Evolutionary conservation across 2,888 invertebrate genomes (phyloP), one percentile per base, ranked within the genome.

Genomic region (Chironomus riparius): DNA sequence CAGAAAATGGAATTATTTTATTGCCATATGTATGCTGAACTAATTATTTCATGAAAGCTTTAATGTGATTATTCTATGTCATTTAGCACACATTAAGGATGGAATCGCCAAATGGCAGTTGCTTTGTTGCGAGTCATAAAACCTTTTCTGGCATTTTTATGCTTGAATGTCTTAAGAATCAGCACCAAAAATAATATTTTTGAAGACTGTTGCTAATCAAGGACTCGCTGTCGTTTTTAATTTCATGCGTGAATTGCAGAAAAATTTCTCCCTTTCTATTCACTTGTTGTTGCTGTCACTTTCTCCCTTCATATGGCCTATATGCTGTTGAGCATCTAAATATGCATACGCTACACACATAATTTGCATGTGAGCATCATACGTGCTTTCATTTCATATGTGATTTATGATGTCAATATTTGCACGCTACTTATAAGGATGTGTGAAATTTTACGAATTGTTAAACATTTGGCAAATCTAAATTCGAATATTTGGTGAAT

Each of bases 171-270:
- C 38, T 38, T 38, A 38, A 38, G 38, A 38, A 38, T 38, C 38
- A 38, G 38, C 38, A 28, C 28, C 3, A 38, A 10, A 38, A 10
- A 38, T 10, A 2, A 10, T 38, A 28, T 38, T 38, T 38, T 38
- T 38, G 10, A 38, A 38, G 10, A 38, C 38, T 38, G 38, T 38
- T 38, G 38, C 38, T 38, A 38, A 38, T 38, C 38, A 38, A 38
- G 38, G 38, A 38, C 21, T 24, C 22, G n/a, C 50, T 48, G n/a
- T 4, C 50, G 50, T 24, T 65, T 74, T 74, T 74, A 74, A 74
- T 74, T 74, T 74, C 74, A 74, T 68, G 74, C 74, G 74, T 74
- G 74, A 74, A 74, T 68, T 74, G 68, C 74, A 22, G 22, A 47
- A 68, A 68, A 68, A 15, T 15, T 15, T 18, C 18, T 18, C 56